Base-by-base conservation (phyloP, 2,113 vertebrate genomes). In the Campylomormyrus tamandua region DNA sequence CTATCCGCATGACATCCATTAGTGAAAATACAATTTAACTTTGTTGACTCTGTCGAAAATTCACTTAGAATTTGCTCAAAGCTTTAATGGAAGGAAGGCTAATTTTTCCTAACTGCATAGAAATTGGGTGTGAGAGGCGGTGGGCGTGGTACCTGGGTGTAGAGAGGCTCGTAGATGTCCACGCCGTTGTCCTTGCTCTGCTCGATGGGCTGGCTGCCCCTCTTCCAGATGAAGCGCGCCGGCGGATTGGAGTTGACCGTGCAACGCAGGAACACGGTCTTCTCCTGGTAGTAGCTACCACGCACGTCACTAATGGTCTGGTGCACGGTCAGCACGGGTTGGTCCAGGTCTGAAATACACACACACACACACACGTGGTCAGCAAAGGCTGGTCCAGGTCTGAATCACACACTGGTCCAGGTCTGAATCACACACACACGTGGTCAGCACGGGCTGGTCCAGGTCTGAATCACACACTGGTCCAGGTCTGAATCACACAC, bases 171-270 rank as follows among this genome's bases (percentile, higher is more conserved):
- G 0, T 99, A 99, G 95, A 99, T 99, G 95, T 99, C 98, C 77
- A 99, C 98, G 0, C 98, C 98, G 0, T 97, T 98, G 95, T 99
- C 98, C 94, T 99, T 99, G 94, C 97, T 99, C 94, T 99, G 98
- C 84, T 97, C 98, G 35, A 99, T 96, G 0, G 95, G 95, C 91
- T 95, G 95, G 0, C 87, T 95, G 89, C 95, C 98, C 5, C 98
- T 96, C 94, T 99, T 99, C 98, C 98, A 99, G 94, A 99, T 99
- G 94, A 99, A 99, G 87, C 98, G 97, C 3, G 98, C 98, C 0
- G 98, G 98, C 0, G 98, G 98, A 95, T 99, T 99, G 93, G 98
- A 99, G 96, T 98, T 99, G 92, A 99, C 98, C 0, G 98, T 99
- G 91, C 98, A 99, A 89, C 98, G 98, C 31, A 99, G 96, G 92